Conservation (phyloP, 2,888 invertebrate species). For the Phyto melanocephala region DNA sequence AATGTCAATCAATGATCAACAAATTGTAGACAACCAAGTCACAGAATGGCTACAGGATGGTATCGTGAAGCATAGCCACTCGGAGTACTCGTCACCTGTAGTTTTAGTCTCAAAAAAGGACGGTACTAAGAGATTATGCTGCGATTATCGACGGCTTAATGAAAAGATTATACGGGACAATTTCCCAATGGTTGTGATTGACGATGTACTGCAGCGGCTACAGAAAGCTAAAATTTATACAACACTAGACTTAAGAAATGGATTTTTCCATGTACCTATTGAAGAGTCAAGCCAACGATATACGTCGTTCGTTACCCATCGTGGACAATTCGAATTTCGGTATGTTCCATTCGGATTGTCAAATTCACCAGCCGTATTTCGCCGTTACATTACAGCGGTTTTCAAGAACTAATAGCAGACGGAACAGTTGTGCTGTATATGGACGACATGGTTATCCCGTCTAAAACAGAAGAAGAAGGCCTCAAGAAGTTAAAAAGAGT, state of each 20-base stretch:
- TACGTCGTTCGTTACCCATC: too few species aligned
- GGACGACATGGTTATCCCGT: slow-evolving; percentile 47
- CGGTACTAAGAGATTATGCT: slow-evolving; percentile 44
- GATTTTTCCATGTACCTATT: slow-evolving; percentile 60
- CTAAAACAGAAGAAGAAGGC: slow-evolving; percentile 38
- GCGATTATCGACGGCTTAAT: slow-evolving; percentile 55
- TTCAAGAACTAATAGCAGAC: slow-evolving; percentile 2
- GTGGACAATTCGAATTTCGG: slow-evolving; percentile 60
- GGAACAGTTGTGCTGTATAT: slow-evolving; percentile 27
- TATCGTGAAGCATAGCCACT: too few species aligned
- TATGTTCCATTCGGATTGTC: slow-evolving; percentile 64
- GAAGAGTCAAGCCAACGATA: too few species aligned
- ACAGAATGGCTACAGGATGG: too few species aligned
- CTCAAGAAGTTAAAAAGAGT: slow-evolving; percentile 31
- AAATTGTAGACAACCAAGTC: too few species aligned
- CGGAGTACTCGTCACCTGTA: too few species aligned
- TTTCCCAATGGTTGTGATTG: slow-evolving; percentile 54
- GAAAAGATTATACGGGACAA: slow-evolving; percentile 57
- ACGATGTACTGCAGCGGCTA: slow-evolving; percentile 56
- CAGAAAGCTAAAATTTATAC: slow-evolving; percentile 40
- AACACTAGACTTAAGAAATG: slow-evolving; percentile 57
- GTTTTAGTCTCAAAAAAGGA: slow-evolving; percentile 57
- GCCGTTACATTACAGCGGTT: slow-evolving; percentile 35
- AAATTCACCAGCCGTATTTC: slow-evolving; percentile 55
- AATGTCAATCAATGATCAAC: too few species aligned